Percentiles rank a stretch among this genome's conserved stretches.
Conservation (phyloP, 2,888 invertebrate genomes). For the Erebia epiphron region DNA sequence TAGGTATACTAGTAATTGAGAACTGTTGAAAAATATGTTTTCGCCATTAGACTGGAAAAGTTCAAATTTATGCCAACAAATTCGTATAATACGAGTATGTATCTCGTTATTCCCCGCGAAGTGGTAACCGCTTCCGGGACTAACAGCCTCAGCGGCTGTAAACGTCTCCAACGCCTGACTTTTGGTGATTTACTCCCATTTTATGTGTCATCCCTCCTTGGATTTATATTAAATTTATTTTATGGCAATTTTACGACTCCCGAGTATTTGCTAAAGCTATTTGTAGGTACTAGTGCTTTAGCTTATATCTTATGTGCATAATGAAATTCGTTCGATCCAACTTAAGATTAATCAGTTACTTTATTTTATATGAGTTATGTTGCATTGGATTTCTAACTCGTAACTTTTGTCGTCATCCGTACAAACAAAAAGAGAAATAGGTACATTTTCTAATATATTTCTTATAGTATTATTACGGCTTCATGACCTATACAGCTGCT, state of each 20-base stretch:
- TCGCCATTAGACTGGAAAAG: slow-evolving; percentile 20
- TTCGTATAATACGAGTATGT: slow-evolving; percentile 22
- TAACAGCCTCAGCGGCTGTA: slow-evolving; percentile 77
- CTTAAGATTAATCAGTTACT: background rate
- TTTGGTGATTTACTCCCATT: slow-evolving; percentile 80
- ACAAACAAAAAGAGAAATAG: too few species aligned
- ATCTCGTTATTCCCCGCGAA: slow-evolving; percentile 63
- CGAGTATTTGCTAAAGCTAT: slow-evolving; percentile 65
- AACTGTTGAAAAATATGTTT: slow-evolving; percentile 28
- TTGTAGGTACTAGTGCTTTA: slow-evolving; percentile 5
- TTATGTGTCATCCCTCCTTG: slow-evolving; percentile 77
- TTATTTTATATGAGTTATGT: too few species aligned
- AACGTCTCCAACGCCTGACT: slow-evolving; percentile 79
- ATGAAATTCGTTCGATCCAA: background rate
- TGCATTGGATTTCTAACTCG: too few species aligned
- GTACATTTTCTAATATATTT: too few species aligned
- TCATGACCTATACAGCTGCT: too few species aligned
- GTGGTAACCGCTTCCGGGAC: slow-evolving; percentile 68
- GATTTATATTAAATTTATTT: slow-evolving; percentile 80
- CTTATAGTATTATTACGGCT: too few species aligned
- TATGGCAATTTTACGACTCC: slow-evolving; percentile 74
- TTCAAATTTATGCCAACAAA: slow-evolving; percentile 24
- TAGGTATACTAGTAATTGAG: slow-evolving; percentile 10
- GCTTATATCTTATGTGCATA: slow-evolving; percentile 13
- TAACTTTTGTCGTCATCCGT: too few species aligned